phyloP scores from a whole-genome alignment of 2,888 invertebrate genomes.

The Tryphoninae sp. region DNA sequence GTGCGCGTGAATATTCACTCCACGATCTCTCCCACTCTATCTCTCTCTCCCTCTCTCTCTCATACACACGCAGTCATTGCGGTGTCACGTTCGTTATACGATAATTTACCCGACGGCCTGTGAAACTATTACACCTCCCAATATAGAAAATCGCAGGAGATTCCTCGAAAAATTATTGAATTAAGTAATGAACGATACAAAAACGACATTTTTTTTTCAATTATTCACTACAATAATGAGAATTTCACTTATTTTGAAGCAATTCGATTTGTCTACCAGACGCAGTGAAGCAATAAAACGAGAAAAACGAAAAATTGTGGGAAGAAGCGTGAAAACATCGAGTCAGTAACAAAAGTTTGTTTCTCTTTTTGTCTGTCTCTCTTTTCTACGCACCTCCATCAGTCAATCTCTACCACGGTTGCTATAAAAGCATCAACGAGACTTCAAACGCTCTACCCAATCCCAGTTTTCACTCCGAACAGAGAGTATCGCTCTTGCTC shows the following conservation, averaged over 20 bases:
- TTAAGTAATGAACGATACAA: too few relatives aligned
- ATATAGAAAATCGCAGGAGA: slow-evolving; percentile 14
- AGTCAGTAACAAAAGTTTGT: not conserved
- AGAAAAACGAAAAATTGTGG: not conserved
- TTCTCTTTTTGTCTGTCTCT: not conserved
- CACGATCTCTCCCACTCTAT: too few relatives aligned
- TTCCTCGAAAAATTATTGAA: not conserved
- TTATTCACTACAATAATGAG: too few relatives aligned
- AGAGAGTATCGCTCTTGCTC: slow-evolving; percentile 5
- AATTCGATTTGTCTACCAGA: too few relatives aligned
- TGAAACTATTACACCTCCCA: slow-evolving; percentile 34
- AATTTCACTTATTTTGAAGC: too few relatives aligned
- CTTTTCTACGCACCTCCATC: too few relatives aligned
- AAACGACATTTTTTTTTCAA: too few relatives aligned
- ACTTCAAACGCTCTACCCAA: slow-evolving; percentile 39
- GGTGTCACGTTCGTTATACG: slow-evolving; percentile 17
- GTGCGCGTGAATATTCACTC: slow-evolving; percentile 53
- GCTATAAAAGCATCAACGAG: slow-evolving; percentile 2
- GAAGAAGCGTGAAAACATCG: not conserved
- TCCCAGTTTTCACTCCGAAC: slow-evolving; percentile 46
- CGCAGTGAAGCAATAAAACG: too few relatives aligned
- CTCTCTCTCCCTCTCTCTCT: too few relatives aligned
- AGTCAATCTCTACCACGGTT: not conserved
- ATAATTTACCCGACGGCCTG: slow-evolving; percentile 38
- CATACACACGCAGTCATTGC: too few relatives aligned